Conservation (phyloP, 53 echinoderm and acorn worm genomes). For the Echinometra lucunter region DNA sequence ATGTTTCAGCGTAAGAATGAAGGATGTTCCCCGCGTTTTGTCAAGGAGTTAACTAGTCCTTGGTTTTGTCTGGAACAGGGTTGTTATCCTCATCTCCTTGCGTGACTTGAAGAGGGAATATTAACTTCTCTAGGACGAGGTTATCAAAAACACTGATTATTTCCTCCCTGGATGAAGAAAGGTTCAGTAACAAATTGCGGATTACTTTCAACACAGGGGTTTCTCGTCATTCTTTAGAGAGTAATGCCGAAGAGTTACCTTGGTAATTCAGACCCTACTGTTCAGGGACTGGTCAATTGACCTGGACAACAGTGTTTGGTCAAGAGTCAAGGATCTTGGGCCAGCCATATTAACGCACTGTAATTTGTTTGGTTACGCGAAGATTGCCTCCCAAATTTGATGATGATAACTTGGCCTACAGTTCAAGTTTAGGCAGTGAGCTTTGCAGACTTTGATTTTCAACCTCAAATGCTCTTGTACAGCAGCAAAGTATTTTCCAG, state of each 20-base stretch:
- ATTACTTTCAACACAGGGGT: constrained; percentile 2
- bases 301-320: constrained; percentile 33
- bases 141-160: neutral
- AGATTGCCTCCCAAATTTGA: constrained; percentile 36
- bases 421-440: constrained; percentile 4
- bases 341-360: neutral
- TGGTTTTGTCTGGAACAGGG: too few species aligned
- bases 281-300: constrained; percentile 37
- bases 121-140: neutral
- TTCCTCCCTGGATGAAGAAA: neutral
- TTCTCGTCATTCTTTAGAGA: neutral
- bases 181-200: constrained; percentile 41
- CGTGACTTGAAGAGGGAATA: neutral
- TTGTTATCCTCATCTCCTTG: too few species aligned
- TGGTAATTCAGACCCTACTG: constrained; percentile 50
- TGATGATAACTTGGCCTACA: constrained; percentile 18
- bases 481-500: neutral
- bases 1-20: too few species aligned
- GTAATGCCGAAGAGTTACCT: neutral
- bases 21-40: too few species aligned
- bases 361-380: constrained; percentile 30
- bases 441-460: neutral
- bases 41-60: too few species aligned
- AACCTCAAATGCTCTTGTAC: neutral
- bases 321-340: constrained; percentile 26